Percentiles rank a stretch among this genome's conserved stretches.
Conservation (phyloP, 2,888 invertebrate genomes). For the Drosophila stalkeri region DNA sequence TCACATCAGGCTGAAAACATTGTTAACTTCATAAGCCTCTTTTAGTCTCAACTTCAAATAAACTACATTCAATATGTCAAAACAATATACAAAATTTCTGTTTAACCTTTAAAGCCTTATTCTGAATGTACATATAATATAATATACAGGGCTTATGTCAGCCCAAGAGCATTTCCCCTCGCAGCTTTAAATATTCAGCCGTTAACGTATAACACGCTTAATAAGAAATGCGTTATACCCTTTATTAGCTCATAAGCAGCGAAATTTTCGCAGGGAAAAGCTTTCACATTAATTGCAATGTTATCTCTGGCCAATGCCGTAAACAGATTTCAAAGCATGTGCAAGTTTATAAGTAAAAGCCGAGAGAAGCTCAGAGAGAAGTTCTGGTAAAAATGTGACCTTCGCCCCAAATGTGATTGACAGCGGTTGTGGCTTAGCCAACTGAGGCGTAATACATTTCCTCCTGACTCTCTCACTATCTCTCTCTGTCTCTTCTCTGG, state of each 20-base stretch:
- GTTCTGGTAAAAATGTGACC: slow-evolving; percentile 32
- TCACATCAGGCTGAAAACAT: no score
- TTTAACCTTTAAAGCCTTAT: neutral
- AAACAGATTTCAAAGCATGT: slow-evolving; percentile 58
- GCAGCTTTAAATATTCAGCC: neutral
- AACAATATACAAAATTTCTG: neutral
- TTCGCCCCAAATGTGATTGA: slow-evolving; percentile 60
- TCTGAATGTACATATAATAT: neutral
- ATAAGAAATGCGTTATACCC: slow-evolving; percentile 11
- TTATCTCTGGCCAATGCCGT: slow-evolving; percentile 58
- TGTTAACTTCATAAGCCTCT: no score
- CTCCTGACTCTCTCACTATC: neutral
- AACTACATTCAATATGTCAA: no score
- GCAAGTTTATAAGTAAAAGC: slow-evolving; percentile 28
- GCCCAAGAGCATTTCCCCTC: neutral
- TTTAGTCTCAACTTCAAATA: no score
- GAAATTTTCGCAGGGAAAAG: slow-evolving; percentile 62
- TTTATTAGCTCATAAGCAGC: slow-evolving; percentile 11
- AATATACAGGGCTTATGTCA: neutral
- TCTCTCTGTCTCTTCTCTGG: neutral
- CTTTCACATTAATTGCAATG: slow-evolving; percentile 80
- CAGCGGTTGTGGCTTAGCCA: slow-evolving; percentile 65
- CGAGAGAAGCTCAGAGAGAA: neutral
- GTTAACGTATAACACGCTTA: slow-evolving; percentile 1
- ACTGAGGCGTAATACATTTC: slow-evolving; percentile 38